Percentiles rank a stretch among this genome's conserved stretches.
phyloP scores from a whole-genome alignment of 2,113 vertebrate genomes.

The Ivindomyrus marchei region DNA sequence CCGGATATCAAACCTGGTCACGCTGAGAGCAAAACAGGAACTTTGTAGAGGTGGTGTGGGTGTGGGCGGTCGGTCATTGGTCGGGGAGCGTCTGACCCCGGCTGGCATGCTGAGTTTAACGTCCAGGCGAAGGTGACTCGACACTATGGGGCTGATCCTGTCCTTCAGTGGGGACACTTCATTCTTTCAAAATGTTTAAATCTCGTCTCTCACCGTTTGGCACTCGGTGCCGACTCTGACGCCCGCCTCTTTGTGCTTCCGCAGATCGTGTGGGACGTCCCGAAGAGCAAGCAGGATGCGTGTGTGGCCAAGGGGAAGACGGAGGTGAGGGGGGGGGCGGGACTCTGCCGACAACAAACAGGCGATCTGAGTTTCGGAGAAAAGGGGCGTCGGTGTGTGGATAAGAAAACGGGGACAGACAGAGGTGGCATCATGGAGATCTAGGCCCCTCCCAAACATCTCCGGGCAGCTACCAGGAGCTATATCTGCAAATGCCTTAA shows the following conservation, averaged over 20 bases:
- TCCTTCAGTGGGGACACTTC: not conserved
- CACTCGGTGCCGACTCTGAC: not conserved
- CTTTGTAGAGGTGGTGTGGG: not conserved
- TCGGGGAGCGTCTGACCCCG: not conserved
- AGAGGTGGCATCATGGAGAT: not conserved
- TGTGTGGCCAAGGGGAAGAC: constrained; percentile 76
- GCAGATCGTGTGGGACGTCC: constrained; percentile 75
- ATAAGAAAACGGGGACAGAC: not conserved
- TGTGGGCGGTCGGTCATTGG: not conserved
- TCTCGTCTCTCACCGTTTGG: not conserved
- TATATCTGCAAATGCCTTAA: not conserved
- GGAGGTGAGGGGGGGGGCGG: constrained; percentile 54
- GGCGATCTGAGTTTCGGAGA: not conserved
- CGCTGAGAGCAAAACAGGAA: not conserved
- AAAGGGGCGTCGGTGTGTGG: not conserved
- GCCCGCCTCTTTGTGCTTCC: constrained; percentile 19
- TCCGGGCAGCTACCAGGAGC: not conserved
- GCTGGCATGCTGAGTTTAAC: not conserved
- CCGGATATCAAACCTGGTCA: not conserved
- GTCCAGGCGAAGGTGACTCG: not conserved
- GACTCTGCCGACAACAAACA: not conserved
- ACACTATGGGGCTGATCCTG: not conserved
- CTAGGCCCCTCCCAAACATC: not conserved
- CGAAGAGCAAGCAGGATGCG: constrained; percentile 58
- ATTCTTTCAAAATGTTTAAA: not conserved